Conservation (phyloP, 2,797 vertebrate species). For the Harpagifer antarcticus region DNA sequence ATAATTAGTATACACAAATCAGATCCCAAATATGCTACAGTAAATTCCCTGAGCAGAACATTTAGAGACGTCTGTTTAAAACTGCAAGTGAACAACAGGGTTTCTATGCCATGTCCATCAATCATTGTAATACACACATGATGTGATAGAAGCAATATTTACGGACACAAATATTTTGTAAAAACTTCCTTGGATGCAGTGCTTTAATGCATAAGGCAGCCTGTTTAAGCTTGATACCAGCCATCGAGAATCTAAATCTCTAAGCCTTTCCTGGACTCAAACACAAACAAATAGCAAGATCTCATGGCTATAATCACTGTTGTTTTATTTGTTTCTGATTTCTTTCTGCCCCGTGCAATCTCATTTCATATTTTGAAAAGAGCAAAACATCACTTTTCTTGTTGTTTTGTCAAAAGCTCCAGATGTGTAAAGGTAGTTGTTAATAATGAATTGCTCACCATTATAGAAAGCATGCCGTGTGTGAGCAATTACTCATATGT, state of each 20-base stretch:
- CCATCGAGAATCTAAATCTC: conserved; percentile 58
- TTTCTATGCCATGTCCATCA: conserved; percentile 21
- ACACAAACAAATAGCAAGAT: conserved; percentile 37
- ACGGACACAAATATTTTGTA: conserved; percentile 24
- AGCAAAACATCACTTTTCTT: conserved; percentile 71
- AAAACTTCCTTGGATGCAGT: conserved; percentile 35
- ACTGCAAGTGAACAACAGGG: conserved; percentile 11
- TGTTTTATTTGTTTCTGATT: conserved; percentile 8
- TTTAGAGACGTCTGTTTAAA: conserved; percentile 2
- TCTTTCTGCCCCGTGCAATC: conserved; percentile 56
- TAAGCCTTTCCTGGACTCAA: conserved; percentile 33
- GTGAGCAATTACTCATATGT: conserved; percentile 43
- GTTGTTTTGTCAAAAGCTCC: conserved; percentile 57
- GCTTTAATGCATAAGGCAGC: conserved; percentile 31
- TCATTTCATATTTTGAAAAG: conserved; percentile 68
- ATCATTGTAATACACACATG: conserved; percentile 27
- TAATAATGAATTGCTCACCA: conserved; percentile 73
- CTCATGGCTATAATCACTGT: conserved; percentile 64
- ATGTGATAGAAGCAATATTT: conserved; percentile 29
- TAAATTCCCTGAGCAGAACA: conserved; percentile 20
- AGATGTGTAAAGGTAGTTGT: conserved; percentile 70
- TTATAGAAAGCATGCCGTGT: conserved; percentile 45
- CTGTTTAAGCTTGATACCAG: conserved; percentile 50
- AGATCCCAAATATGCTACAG: conserved; percentile 3
- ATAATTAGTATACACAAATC: conserved; percentile 7